These are phyloP conservation scores for Oreochromis tanganicae DNA, from an alignment of 2,113 vertebrate species.

Conservation along the genomic window DNA sequence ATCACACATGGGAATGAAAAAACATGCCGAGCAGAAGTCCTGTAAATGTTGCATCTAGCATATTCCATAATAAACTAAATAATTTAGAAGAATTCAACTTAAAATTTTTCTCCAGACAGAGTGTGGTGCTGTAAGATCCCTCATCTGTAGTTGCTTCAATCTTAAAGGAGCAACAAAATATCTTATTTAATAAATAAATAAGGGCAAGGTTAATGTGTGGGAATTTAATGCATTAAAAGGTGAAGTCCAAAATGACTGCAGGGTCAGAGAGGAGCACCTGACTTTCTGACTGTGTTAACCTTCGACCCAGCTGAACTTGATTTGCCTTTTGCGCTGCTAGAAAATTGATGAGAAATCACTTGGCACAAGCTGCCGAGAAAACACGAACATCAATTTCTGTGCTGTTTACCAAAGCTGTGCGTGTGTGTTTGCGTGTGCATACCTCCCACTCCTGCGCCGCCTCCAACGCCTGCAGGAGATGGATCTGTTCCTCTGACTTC, in stretches of 20 bases:
- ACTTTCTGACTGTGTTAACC: neutral
- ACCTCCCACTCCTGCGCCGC: conserved; percentile 27
- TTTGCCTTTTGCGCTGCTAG: neutral
- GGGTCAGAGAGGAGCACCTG: neutral
- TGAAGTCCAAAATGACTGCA: neutral
- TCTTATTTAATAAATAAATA: neutral
- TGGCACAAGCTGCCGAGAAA: neutral
- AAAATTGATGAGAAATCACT: neutral
- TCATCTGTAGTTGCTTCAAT: neutral
- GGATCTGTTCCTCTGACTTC: conserved; percentile 52
- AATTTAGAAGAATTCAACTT: neutral
- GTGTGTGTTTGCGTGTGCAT: neutral
- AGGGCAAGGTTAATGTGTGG: neutral
- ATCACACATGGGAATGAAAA: neutral
- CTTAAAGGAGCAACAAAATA: neutral
- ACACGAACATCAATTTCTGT: neutral
- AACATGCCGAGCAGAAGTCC: neutral
- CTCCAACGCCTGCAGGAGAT: conserved; percentile 55
- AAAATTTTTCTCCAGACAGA: neutral
- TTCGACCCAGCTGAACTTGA: neutral
- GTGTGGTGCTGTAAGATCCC: neutral
- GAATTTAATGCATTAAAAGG: neutral
- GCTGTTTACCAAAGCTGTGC: neutral
- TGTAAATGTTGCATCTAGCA: neutral
- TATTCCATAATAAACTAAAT: neutral